Evolutionary conservation across 2,113 vertebrate species (phyloP).

Genomic region (Hemicordylus capensis): DNA sequence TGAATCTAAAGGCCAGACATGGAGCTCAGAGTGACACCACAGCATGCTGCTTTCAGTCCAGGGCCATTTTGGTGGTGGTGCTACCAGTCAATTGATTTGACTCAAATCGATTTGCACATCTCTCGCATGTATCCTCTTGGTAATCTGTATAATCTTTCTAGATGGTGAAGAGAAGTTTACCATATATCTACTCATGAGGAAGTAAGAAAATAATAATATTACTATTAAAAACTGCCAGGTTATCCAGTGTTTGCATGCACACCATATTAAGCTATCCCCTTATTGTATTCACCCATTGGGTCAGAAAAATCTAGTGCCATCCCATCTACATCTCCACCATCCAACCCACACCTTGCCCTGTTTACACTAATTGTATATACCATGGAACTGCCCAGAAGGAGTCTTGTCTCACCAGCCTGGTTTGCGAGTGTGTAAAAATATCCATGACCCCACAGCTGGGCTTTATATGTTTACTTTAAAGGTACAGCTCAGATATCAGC

Average conservation of each 20-base stretch:
- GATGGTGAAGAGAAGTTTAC: neutral
- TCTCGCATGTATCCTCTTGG: no score
- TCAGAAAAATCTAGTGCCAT: neutral
- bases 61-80: no score
- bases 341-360: neutral
- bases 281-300: neutral
- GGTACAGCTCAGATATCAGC: neutral
- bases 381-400: neutral
- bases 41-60: no score
- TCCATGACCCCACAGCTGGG: neutral
- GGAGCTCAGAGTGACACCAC: no score
- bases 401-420: neutral
- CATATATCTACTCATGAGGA: no score
- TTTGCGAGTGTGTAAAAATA: neutral
- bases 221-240: constrained; percentile 18
- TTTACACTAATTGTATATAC: neutral
- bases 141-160: constrained; percentile 28
- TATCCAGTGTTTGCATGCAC: neutral
- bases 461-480: neutral
- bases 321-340: neutral
- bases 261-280: neutral
- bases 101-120: no score
- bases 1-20: no score
- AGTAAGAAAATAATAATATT: no score
- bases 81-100: no score